Evolutionary conservation across 2,888 invertebrate species (phyloP), one percentile per base, ranked within the genome.

Genomic region (Drosophila peninsularis): DNA sequence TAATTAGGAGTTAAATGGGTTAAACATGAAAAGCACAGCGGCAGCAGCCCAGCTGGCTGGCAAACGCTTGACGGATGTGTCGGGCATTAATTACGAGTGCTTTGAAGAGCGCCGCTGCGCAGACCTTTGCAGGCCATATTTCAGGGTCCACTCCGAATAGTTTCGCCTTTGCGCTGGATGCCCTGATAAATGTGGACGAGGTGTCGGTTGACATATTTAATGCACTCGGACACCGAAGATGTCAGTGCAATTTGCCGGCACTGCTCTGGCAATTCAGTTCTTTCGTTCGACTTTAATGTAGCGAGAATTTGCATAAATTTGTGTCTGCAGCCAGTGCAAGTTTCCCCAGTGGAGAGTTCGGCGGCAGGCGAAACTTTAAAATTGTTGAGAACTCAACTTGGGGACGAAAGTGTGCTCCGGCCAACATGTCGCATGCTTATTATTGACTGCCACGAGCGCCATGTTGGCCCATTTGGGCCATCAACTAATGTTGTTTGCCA

Each of bases 381-480:
- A 71, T 84, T 75, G 82, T 82, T 87, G 65, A 57, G 73, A 87
- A 81, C 69, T 81, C 71, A 73, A 72, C 50, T 49, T 50, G 55
- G 66, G 66, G 71, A 65, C 62, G 53, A 72, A 75, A 79, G 80
- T 77, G 82, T 77, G 68, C 81, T 80, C 75, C 72, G 75, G 81
- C 81, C 85, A 88, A 85, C 85, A 85, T 85, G 85, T 86, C 89
- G 89, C 82, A 88, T 88, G 79, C 87, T 86, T 88, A 88, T 88
- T 88, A 88, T 88, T 83, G 88, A 88, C 88, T 85, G 86, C 86
- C 86, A 86, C 66, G 52, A 86, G 86, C 82, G 82, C 69, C 82
- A 82, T 86, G 81, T 77, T 71, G 85, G 80, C 88, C 88, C 83
- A 79, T 88, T 79, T 85, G 78, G 86, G 83, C 88, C 86, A 86